A percentile compares a stretch with the other conserved stretches of the same genome.
Conservation (phyloP, 2,113 vertebrate genomes). For the Capricornis sumatraensis region DNA sequence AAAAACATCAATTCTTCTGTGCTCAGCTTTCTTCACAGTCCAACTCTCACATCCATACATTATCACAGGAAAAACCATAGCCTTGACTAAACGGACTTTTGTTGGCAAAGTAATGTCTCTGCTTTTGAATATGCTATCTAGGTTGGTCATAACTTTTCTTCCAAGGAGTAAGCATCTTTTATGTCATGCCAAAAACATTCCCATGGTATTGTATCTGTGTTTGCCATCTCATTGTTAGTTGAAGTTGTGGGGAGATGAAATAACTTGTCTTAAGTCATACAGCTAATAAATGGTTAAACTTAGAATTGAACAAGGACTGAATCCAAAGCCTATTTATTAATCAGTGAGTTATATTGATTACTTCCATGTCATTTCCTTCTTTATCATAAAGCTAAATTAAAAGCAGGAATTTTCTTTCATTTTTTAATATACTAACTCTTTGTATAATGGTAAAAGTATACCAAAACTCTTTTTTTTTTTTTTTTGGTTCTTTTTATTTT, state of each 20-base stretch:
- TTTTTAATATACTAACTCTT: neutral
- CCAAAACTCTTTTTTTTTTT: neutral
- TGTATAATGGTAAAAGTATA: neutral
- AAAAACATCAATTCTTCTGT: too few relatives aligned
- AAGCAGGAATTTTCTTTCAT: neutral
- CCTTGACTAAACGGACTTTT: too few relatives aligned
- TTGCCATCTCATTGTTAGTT: neutral
- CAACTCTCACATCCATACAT: too few relatives aligned
- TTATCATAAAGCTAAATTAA: neutral
- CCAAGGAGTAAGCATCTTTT: neutral
- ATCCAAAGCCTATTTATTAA: neutral
- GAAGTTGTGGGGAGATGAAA: neutral
- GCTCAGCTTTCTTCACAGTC: too few relatives aligned
- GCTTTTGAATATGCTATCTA: too few relatives aligned
- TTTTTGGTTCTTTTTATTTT: too few relatives aligned
- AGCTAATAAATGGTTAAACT: neutral
- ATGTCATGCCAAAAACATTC: neutral
- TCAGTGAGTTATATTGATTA: neutral
- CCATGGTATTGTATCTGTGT: neutral
- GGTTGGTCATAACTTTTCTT: too few relatives aligned
- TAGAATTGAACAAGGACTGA: neutral
- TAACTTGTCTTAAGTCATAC: neutral
- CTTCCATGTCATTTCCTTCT: neutral
- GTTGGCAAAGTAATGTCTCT: too few relatives aligned
- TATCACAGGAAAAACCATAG: too few relatives aligned